Conservation (phyloP, 1,140 invertebrate genomes). For the Cryptotermes secundus region DNA sequence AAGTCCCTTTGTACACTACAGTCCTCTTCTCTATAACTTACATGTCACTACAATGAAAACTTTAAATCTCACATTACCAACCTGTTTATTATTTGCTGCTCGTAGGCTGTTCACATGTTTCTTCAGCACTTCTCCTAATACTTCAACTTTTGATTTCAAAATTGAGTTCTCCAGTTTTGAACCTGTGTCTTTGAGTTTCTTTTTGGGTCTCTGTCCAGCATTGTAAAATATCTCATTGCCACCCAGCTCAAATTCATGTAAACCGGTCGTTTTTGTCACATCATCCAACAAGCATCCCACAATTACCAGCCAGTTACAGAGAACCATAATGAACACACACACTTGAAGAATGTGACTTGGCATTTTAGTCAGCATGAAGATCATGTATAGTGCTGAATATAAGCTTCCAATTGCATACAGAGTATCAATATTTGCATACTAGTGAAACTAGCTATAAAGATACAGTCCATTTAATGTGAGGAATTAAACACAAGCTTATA, state of each 20-base stretch:
- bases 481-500: too few relatives aligned
- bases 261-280: not conserved
- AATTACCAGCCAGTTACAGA: not conserved
- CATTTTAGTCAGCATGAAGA: not conserved
- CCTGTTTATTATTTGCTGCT: constrained; percentile 38
- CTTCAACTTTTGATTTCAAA: constrained; percentile 56
- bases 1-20: too few relatives aligned
- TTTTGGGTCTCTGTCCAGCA: constrained; percentile 39
- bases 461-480: too few relatives aligned
- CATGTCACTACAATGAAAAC: not conserved
- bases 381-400: too few relatives aligned
- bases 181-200: constrained; percentile 40
- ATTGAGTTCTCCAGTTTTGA: constrained; percentile 43
- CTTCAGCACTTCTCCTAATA: constrained; percentile 56
- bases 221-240: constrained; percentile 40
- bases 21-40: too few relatives aligned
- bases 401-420: too few relatives aligned
- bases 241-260: not conserved
- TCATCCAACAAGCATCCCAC: not conserved
- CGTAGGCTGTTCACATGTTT: constrained; percentile 51
- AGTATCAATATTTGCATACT: too few relatives aligned
- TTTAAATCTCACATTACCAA: not conserved
- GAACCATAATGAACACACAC: not conserved
- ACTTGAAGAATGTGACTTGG: not conserved
- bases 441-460: too few relatives aligned